phyloP scores from a whole-genome alignment of 2,113 vertebrate genomes.

The Paramisgurnus dabryanus region DNA sequence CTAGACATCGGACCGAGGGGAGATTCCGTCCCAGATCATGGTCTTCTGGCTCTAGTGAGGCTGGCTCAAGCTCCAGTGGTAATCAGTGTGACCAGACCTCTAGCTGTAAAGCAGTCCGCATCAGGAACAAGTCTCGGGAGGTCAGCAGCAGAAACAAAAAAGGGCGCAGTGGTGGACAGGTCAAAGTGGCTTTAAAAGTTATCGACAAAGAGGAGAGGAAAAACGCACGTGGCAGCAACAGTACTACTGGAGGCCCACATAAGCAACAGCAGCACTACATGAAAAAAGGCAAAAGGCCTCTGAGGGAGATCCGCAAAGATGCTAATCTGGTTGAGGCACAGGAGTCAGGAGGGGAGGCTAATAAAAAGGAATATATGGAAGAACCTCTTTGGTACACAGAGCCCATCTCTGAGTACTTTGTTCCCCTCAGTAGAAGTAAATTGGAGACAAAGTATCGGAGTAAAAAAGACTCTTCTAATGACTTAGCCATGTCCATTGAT shows the following conservation, averaged over 20 bases:
- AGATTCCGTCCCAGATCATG: conserved; percentile 91
- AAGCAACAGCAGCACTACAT: conserved; percentile 81
- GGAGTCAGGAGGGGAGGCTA: conserved; percentile 78
- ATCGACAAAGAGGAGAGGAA: conserved; percentile 80
- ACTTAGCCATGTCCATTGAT: conserved; percentile 70
- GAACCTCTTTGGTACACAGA: conserved; percentile 99
- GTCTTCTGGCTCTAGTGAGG: conserved; percentile 97
- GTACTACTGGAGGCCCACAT: conserved; percentile 68
- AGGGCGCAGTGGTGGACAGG: conserved; percentile 81
- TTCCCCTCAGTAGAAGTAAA: conserved; percentile 92
- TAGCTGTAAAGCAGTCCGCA: conserved; percentile 79
- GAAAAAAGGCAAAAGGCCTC: conserved; percentile 85
- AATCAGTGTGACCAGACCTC: conserved; percentile 83
- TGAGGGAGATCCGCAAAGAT: conserved; percentile 86
- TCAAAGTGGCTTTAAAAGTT: conserved; percentile 80
- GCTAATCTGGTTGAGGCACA: conserved; percentile 74
- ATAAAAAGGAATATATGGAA: conserved; percentile 89
- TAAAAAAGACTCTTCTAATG: conserved; percentile 75
- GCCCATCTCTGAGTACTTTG: conserved; percentile 93
- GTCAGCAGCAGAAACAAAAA: conserved; percentile 78
- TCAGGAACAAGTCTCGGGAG: conserved; percentile 90
- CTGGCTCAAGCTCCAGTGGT: conserved; percentile 92
- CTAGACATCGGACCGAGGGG: conserved; percentile 83
- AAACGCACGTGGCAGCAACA: conserved; percentile 75
- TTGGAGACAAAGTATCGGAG: conserved; percentile 94